Evolutionary conservation across 2,113 vertebrate genomes (phyloP), one percentile per base, ranked within the genome.

Genomic region (Ptychochromis oligacanthus): DNA sequence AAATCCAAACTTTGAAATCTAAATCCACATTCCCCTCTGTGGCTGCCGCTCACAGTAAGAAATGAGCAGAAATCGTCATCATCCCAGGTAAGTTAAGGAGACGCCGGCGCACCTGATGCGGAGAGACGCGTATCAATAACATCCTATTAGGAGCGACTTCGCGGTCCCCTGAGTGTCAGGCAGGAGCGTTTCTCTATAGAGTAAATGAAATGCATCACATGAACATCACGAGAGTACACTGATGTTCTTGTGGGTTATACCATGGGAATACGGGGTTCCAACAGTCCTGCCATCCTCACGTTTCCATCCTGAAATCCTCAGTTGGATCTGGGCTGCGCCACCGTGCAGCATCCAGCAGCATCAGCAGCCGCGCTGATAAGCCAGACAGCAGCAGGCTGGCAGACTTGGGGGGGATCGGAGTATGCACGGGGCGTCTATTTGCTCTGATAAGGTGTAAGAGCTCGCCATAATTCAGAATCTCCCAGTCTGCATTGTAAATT

Each of bases 261-360:
- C 89, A 61, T n/a, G 36, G 20, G 55, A 26, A 28, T 40, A n/a
- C 58, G 13, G 54, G 79, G 22, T 61, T 62, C 84, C 62, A 14
- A 8, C 76, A 55, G 70, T 40, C 31, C 77, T 55, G 81, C 4
- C 24, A 77, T 83, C 82, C 82, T 84, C 80, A 61, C 79, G 64
- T 52, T 4, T 81, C 81, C 92, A 82, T 84, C 79, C 81, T 83
- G 55, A 75, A n/a, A 87, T 81, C 85, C 83, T 80, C 81, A 70
- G 74, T 4, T 81, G 90, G 90, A 86, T 86, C 31, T 76, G 80
- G 62, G 84, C 86, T 91, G 93, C 90, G 79, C 79, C 90, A 58
- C 76, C 82, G 59, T 72, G 84, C 91, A 89, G 89, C 91, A 75
- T 80, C 83, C 90, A 77, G 70, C 83, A 77, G 26, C 81, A 91